Base-by-base conservation (phyloP, 2,113 vertebrate species). In the Scophthalmus maximus region DNA sequence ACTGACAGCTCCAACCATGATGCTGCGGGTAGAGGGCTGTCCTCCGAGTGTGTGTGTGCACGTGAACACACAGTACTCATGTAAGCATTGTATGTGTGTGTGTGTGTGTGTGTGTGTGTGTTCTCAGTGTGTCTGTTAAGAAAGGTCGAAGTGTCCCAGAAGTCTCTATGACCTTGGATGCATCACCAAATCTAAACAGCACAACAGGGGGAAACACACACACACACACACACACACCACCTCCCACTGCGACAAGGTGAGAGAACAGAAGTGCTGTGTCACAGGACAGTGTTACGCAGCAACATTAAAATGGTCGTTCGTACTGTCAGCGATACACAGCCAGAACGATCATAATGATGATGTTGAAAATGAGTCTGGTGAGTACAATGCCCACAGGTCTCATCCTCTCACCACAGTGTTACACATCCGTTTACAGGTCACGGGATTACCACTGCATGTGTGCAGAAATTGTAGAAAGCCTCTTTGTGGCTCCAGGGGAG, bases 191-290 rank as follows among this genome's bases (percentile, higher is more conserved):
- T 42, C 56, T 62, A 7, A 42, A 42, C 49, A 4, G 15, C 51
- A 53, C 17, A 7, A 23, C 42, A 34, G 18, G 23, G 6, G 12
- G 23, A 3, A 1, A 27, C 51, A 30, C n/a, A 15, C 29, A 22
- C 38, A 30, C 25, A 26, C 42, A 23, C 49, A 38, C 68, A 40
- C 34, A 61, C 26, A 23, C 40, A 26, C 36, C 11, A 30, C 22
- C 64, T 66, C 34, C n/a, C 12, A 29, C 4, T 29, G 57, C 12
- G 32, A 66, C 73, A 69, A 77, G 69, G 81, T 70, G 70, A 79
- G 49, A 26, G 27, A 53, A 76, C 52, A 79, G 64, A 68, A 76
- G 15, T 81, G 86, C 75, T 83, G 77, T 78, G 72, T 85, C 83
- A 85, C 74, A 72, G 67, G 73, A 73, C 55, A 57, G 26, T 18